Evolutionary conservation across 2,888 invertebrate genomes (phyloP).

Genomic region (Dusona sp.): DNA sequence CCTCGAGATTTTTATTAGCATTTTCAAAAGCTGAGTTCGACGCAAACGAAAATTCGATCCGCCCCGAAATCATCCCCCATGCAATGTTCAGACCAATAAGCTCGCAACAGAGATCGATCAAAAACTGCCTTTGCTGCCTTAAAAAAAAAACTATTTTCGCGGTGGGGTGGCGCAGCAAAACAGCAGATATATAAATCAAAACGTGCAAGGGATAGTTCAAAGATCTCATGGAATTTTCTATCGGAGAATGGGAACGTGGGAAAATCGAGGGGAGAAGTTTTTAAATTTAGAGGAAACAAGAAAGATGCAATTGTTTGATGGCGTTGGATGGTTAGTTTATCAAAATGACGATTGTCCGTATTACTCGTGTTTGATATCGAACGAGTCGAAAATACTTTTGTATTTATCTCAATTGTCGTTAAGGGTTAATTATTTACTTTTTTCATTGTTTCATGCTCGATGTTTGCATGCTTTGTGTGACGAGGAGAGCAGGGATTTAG

Average conservation of each 20-base stretch:
- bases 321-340: neutral
- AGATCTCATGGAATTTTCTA: constrained; percentile 23
- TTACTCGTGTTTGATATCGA: too few relatives aligned
- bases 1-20: neutral
- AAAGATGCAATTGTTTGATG: neutral
- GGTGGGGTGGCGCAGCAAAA: constrained; percentile 4
- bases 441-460: too few relatives aligned
- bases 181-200: constrained; percentile 53
- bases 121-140: constrained; percentile 75
- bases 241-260: constrained; percentile 1
- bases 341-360: neutral
- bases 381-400: neutral
- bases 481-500: constrained; percentile 6
- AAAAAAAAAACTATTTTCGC: constrained; percentile 76
- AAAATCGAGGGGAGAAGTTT: neutral
- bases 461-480: too few relatives aligned
- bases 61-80: constrained; percentile 76
- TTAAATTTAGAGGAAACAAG: neutral
- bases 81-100: constrained; percentile 52
- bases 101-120: constrained; percentile 79
- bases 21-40: constrained; percentile 1
- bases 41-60: constrained; percentile 79
- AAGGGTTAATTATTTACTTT: too few relatives aligned
- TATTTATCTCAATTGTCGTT: too few relatives aligned
- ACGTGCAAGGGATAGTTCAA: constrained; percentile 42